These are phyloP conservation scores for Blennius ocellaris DNA, from an alignment of 2,113 vertebrate species.

Conservation along the genomic window DNA sequence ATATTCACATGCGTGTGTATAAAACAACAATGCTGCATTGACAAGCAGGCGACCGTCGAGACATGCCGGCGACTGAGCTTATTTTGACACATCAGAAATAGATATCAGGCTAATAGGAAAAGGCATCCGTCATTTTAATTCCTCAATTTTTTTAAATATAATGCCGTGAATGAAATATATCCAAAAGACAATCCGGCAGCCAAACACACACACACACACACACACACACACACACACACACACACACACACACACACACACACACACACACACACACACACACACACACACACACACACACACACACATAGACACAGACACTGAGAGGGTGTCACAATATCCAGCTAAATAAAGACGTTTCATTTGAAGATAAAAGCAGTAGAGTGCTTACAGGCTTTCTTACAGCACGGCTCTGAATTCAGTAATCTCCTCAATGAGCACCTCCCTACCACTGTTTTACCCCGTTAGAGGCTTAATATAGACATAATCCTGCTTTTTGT, in stretches of 20 bases:
- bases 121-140: slow-evolving; percentile 15
- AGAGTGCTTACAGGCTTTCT: slow-evolving; percentile 43
- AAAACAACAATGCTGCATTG: not conserved
- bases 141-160: not conserved
- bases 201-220: not conserved
- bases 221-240: too few species aligned
- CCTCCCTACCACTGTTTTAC: slow-evolving; percentile 70
- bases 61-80: not conserved
- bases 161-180: not conserved
- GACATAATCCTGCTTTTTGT: slow-evolving; percentile 71
- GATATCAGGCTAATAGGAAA: slow-evolving; percentile 10
- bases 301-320: too few species aligned
- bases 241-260: too few species aligned
- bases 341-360: slow-evolving; percentile 60
- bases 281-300: too few species aligned
- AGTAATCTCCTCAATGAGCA: slow-evolving; percentile 64
- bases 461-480: slow-evolving; percentile 62
- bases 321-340: too few species aligned
- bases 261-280: too few species aligned
- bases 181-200: slow-evolving; percentile 15
- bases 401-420: slow-evolving; percentile 39
- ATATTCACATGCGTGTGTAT: not conserved
- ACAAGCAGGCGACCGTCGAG: not conserved
- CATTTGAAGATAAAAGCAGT: slow-evolving; percentile 53
- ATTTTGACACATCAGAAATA: not conserved